A percentile compares a stretch with the other conserved stretches of the same genome.
These are phyloP conservation scores for Cyclophora punctaria DNA, from an alignment of 2,888 invertebrate genomes.

Conservation along the genomic window DNA sequence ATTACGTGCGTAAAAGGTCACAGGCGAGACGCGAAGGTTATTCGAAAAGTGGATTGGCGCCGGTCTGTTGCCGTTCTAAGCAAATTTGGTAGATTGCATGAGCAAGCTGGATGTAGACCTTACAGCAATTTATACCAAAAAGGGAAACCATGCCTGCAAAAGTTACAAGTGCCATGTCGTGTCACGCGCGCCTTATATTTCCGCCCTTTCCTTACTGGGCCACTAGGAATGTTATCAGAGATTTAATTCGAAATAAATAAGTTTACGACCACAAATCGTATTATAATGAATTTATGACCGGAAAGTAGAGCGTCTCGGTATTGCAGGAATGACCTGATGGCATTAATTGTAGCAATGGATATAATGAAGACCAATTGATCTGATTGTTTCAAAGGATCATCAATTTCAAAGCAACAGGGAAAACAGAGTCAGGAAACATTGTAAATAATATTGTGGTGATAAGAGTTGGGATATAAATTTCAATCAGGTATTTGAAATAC, in stretches of 20 bases:
- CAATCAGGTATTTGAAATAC: constrained; percentile 1
- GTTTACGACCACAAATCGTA: constrained; percentile 6
- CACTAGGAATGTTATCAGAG: too few species aligned
- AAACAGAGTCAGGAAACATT: constrained; percentile 2
- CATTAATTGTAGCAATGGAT: constrained; percentile 17
- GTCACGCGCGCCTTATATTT: too few species aligned
- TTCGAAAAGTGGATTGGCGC: constrained; percentile 70
- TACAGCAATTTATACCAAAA: too few species aligned
- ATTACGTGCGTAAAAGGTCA: constrained; percentile 64
- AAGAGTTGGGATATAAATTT: not conserved
- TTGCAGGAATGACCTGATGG: constrained; percentile 6
- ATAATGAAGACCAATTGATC: constrained; percentile 16
- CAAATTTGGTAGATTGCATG: constrained; percentile 47
- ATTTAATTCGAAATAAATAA: not conserved
- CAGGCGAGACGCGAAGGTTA: constrained; percentile 70
- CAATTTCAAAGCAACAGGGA: constrained; percentile 6
- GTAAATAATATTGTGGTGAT: not conserved
- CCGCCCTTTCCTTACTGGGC: too few species aligned
- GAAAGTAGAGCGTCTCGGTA: constrained; percentile 10
- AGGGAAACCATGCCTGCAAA: too few species aligned
- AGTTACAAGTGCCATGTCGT: too few species aligned
- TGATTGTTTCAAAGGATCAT: constrained; percentile 8
- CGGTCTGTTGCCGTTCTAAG: constrained; percentile 36
- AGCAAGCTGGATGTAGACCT: too few species aligned
- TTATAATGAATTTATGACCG: constrained; percentile 14